Base-by-base conservation (phyloP, 2,797 vertebrate genomes). In the Pitangus sulphuratus region DNA sequence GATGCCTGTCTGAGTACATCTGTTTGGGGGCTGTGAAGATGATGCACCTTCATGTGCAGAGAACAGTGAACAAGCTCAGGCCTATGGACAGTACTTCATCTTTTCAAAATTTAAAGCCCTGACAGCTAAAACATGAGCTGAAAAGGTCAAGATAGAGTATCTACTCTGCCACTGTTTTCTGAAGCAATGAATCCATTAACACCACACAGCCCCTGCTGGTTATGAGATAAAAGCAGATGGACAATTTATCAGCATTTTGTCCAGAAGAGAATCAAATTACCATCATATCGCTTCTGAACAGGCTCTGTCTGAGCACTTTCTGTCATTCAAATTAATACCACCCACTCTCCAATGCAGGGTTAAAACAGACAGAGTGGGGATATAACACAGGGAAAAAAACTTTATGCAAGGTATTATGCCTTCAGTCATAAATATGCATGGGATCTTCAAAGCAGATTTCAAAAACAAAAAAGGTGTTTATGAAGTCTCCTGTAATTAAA, bases 231-330 rank as follows among this genome's bases (percentile, higher is more conserved):
- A 93, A 92, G 81, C 51, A 91, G 78, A 70, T 40, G 60, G 64
- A 56, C 11, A 40, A 74, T 90, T 86, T 92, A 90, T 92, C 69
- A 86, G 24, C 35, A 79, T 92, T 94, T 90, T 89, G 56, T 66
- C 60, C 87, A 91, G 20, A 21, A 68, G 11, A 79, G 39, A 94
- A 90, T 91, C 44, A 80, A 89, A 31, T 86, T 79, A 84, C 31
- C 72, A 28, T 54, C 48, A n/a, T 93, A 80, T 93, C 60, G 60
- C 30, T 91, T 87, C 60, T 60, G 71, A 93, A 89, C 56, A 87
- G 75, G 37, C n/a, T 35, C 31, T 79, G 21, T 40, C 47, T 87
- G 47, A 85, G 53, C 44, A 64, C 37, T 33, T 76, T 75, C 48
- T 82, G 51, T 80, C 82, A 83, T 80, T 91, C 44, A 85, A 64